Conservation (phyloP, 2,888 invertebrate genomes). For the Myathropa florea region DNA sequence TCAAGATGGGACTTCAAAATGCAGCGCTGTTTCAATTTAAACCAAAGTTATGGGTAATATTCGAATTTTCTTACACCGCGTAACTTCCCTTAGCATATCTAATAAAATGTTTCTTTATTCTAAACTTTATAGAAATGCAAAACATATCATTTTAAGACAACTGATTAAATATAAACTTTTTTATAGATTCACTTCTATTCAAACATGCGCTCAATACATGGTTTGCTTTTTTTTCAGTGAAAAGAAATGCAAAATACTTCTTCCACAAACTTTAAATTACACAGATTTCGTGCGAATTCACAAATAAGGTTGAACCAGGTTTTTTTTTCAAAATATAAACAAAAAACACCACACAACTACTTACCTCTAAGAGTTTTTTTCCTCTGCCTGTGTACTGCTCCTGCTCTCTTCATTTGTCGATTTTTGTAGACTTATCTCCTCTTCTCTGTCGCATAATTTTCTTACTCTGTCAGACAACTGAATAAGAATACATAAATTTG, state of each 20-base stretch:
- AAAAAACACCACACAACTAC: constrained; percentile 43
- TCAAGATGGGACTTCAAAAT: too few relatives aligned
- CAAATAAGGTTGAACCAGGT: not conserved
- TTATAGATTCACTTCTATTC: too few relatives aligned
- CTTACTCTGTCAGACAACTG: constrained; percentile 12
- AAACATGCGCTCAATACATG: too few relatives aligned
- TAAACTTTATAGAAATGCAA: too few relatives aligned
- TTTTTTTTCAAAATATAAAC: constrained; percentile 37
- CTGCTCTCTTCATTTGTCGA: constrained; percentile 12
- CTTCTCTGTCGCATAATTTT: not conserved
- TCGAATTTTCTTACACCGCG: too few relatives aligned
- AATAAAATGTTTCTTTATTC: too few relatives aligned
- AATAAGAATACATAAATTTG: not conserved
- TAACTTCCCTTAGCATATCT: too few relatives aligned
- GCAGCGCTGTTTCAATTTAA: too few relatives aligned
- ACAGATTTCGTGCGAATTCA: not conserved
- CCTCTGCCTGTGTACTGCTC: constrained; percentile 1
- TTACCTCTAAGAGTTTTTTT: constrained; percentile 26
- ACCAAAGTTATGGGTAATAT: too few relatives aligned
- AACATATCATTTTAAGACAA: too few relatives aligned
- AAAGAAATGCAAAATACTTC: not conserved
- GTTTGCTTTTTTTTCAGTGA: too few relatives aligned
- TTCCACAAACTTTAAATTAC: not conserved
- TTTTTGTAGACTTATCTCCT: constrained; percentile 12
- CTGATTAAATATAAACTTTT: too few relatives aligned